Conservation (phyloP, 1,140 invertebrate species). For the Asobara japonica region DNA sequence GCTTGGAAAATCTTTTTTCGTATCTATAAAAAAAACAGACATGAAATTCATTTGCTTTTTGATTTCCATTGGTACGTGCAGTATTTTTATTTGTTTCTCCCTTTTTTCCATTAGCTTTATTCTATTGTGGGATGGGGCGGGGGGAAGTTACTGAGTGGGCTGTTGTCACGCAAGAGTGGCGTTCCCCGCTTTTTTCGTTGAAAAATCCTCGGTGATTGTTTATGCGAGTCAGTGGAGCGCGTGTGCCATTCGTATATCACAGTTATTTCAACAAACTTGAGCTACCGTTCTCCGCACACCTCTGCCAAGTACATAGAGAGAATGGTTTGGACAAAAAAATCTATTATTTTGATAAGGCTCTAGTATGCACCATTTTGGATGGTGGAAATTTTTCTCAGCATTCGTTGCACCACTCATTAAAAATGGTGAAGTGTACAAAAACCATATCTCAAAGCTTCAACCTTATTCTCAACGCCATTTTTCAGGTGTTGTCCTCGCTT, state of each 20-base stretch:
- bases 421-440: no score
- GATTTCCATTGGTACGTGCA: slow-evolving; percentile 2
- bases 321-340: no score
- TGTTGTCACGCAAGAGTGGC: slow-evolving; percentile 24
- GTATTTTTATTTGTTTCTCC: neutral
- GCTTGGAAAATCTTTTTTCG: neutral
- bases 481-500: neutral
- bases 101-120: slow-evolving; percentile 15
- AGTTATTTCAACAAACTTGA: neutral
- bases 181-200: neutral
- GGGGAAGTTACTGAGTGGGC: neutral
- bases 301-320: neutral
- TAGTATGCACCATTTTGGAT: no score
- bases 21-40: neutral
- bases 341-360: no score
- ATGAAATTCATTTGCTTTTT: neutral
- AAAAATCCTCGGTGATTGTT: slow-evolving; percentile 34
- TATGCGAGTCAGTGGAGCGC: slow-evolving; percentile 25
- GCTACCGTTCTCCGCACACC: neutral
- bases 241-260: slow-evolving; percentile 1
- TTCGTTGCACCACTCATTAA: no score
- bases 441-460: no score
- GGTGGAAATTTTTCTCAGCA: no score
- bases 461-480: no score
- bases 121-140: neutral